phyloP scores from a whole-genome alignment of 2,113 vertebrate genomes.

The Halichoerus grypus region DNA sequence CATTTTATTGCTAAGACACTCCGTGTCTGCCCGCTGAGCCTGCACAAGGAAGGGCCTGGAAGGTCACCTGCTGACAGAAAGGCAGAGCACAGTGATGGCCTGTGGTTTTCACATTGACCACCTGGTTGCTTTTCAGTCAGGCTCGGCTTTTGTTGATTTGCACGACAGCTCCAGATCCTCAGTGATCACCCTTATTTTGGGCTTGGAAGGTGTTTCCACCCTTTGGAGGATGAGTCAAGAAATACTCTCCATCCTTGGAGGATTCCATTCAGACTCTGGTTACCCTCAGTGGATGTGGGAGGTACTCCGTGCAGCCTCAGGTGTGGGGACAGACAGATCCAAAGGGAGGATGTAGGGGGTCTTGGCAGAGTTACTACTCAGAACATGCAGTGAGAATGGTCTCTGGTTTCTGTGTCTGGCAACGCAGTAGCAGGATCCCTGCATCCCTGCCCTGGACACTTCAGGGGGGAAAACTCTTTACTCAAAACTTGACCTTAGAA shows the following conservation, averaged over 20 bases:
- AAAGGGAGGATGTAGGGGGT: accelerated
- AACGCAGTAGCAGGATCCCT: neutral
- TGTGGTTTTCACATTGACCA: neutral
- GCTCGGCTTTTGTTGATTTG: neutral
- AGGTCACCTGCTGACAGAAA: too few species aligned
- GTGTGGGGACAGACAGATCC: neutral
- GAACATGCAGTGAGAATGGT: neutral
- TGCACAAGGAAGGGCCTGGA: accelerated
- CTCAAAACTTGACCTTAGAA: neutral
- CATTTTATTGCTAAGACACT: neutral
- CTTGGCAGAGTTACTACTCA: neutral
- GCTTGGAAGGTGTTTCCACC: neutral
- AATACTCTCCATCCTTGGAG: neutral
- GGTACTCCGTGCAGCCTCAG: neutral
- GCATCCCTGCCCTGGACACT: neutral
- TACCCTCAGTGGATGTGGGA: too few species aligned
- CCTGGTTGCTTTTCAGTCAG: neutral
- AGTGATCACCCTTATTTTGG: neutral
- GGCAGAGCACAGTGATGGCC: neutral
- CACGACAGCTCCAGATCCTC: neutral
- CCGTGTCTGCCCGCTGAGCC: accelerated
- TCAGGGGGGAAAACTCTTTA: too few species aligned
- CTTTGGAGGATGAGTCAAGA: neutral
- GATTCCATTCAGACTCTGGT: neutral
- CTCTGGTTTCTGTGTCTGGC: neutral